Conservation (phyloP, 1,140 invertebrate genomes). For the Drosophila eugracilis region DNA sequence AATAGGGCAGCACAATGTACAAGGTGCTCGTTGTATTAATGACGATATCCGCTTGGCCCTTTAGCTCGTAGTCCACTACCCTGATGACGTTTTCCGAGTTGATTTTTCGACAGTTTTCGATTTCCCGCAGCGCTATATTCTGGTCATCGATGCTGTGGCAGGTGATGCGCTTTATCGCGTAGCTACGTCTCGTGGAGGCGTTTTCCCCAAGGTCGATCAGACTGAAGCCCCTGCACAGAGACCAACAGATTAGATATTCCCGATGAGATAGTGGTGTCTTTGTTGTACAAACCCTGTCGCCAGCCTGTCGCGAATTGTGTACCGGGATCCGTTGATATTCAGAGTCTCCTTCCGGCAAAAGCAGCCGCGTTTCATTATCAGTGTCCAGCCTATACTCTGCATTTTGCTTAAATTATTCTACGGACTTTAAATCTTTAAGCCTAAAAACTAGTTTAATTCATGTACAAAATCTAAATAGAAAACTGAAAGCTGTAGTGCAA, state of each 20-base stretch:
- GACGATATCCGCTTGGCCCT: slow-evolving; percentile 87
- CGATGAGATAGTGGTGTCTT: slow-evolving; percentile 1
- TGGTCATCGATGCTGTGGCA: slow-evolving; percentile 93
- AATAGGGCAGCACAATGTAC: slow-evolving; percentile 92
- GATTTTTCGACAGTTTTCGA: slow-evolving; percentile 90
- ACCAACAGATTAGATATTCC: slow-evolving; percentile 41
- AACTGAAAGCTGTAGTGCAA: slow-evolving; percentile 16
- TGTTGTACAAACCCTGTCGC: slow-evolving; percentile 90
- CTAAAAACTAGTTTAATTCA: slow-evolving; percentile 70
- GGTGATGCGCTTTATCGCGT: slow-evolving; percentile 92
- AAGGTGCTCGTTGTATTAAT: slow-evolving; percentile 90
- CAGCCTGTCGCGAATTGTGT: slow-evolving; percentile 89
- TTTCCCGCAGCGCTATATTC: slow-evolving; percentile 90
- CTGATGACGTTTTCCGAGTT: slow-evolving; percentile 92
- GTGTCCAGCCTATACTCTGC: slow-evolving; percentile 89
- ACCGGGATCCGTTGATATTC: slow-evolving; percentile 89
- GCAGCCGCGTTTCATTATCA: slow-evolving; percentile 92
- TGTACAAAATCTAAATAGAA: slow-evolving; percentile 65
- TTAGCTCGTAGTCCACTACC: slow-evolving; percentile 89
- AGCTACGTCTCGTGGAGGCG: slow-evolving; percentile 88
- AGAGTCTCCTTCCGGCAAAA: slow-evolving; percentile 91
- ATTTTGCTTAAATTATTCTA: slow-evolving; percentile 84
- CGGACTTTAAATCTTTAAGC: slow-evolving; percentile 56
- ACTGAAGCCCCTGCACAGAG: slow-evolving; percentile 90
- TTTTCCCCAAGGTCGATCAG: slow-evolving; percentile 93